Base-by-base conservation (phyloP, 1,140 invertebrate species). In the Anastrepha ludens region DNA sequence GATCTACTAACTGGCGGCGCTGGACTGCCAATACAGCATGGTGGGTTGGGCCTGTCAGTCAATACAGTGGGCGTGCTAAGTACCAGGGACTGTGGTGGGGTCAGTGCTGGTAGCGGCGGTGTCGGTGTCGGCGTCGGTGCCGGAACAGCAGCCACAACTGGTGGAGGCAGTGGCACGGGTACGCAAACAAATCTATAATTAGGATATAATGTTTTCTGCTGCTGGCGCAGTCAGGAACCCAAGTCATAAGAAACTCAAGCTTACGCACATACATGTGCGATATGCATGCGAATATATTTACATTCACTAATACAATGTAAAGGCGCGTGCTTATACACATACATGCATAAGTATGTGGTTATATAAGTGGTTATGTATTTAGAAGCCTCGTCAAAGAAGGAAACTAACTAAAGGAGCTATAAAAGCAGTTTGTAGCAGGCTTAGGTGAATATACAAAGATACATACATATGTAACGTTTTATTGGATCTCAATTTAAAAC, bases 1-100 rank as follows among this genome's bases (percentile, higher is more conserved):
- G 92, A 93, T 9, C 47, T 93, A 13, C 87, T 93, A 6, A 89
- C 64, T 3, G 62, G 60, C 13, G 60, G 39, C 3, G 29, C 62
- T 62, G 41, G 20, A n/a, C 50, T 67, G 39, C 65, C 74, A 20
- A 13, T 81, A 44, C 85, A 29, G 59, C 58, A 50, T 13, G 44
- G 20, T 60, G 47, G 85, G 13, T n/a, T 85, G 20, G 62, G 88
- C 58, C 64, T 20, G 8, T 7, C 70, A 74, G 41, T 11, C 47
- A 55, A n/a, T 29, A 81, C 9, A 20, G 87, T 85, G 20, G 65
- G 17, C 87, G 55, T 78, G 39, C 87, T 62, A 62, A 47, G n/a
- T 74, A 7, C 70, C n/a, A 74, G 70, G 44, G 70, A 74, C 15
- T 74, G 58, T 29, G 81, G 47, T 13, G 78, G 62, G 17, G 67